phyloP scores from a whole-genome alignment of 2,113 vertebrate genomes.

The Martes martes region DNA sequence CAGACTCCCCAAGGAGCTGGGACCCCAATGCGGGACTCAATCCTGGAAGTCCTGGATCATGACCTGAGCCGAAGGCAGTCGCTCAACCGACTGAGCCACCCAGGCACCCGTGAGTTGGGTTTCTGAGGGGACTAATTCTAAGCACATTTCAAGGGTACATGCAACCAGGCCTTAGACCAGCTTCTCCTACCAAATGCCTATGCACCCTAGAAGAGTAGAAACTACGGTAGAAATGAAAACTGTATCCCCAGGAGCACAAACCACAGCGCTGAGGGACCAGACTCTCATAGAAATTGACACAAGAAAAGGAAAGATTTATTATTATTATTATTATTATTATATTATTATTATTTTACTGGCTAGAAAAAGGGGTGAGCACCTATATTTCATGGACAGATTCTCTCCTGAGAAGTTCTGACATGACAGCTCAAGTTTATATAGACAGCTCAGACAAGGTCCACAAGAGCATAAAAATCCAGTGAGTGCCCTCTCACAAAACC shows the following conservation, averaged over 20 bases:
- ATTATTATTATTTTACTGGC: background rate
- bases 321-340: too few species aligned
- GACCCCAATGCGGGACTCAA: too few species aligned
- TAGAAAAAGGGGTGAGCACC: background rate
- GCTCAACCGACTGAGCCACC: too few species aligned
- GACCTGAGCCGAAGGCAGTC: too few species aligned
- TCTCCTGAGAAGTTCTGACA: background rate
- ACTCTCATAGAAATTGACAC: background rate
- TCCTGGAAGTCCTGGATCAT: too few species aligned
- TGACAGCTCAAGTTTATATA: background rate
- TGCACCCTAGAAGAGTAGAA: too few species aligned
- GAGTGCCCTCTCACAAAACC: background rate
- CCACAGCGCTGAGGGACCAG: background rate
- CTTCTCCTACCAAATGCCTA: background rate
- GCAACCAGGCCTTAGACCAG: background rate
- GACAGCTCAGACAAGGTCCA: background rate
- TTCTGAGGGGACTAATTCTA: background rate
- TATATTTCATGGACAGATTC: background rate
- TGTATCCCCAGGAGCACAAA: background rate
- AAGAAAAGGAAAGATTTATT: background rate
- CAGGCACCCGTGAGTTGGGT: too few species aligned
- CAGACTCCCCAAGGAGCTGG: too few species aligned
- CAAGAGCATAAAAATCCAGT: background rate
- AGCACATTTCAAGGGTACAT: fast-evolving
- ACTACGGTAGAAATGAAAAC: background rate